These are phyloP conservation scores for Patiria pectinifera DNA, from an alignment of 53 echinoderm and acorn worm species.

Conservation along the genomic window DNA sequence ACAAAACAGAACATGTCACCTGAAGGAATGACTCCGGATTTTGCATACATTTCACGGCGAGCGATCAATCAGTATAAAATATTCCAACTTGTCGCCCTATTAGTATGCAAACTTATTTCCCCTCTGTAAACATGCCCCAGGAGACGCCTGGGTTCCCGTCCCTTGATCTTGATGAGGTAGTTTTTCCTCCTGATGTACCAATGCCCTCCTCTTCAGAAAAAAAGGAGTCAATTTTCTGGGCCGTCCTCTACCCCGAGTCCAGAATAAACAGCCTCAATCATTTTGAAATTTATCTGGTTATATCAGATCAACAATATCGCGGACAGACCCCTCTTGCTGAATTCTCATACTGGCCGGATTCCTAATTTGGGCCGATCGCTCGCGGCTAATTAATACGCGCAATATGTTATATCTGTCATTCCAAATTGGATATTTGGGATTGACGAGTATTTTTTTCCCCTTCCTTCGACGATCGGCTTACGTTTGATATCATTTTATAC, in stretches of 20 bases:
- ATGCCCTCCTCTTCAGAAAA: not conserved
- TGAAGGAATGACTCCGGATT: not conserved
- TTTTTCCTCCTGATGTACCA: not conserved
- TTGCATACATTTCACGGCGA: not conserved
- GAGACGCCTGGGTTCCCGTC: not conserved
- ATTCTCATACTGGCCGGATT: conserved; percentile 23
- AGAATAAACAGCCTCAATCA: conserved; percentile 64
- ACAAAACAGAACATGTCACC: not conserved
- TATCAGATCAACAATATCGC: conserved; percentile 54
- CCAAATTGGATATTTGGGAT: conserved; percentile 49
- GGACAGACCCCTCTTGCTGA: not conserved
- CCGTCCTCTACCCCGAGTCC: conserved; percentile 28
- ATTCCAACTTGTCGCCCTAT: not conserved
- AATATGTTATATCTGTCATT: conserved; percentile 45
- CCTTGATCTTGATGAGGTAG: not conserved
- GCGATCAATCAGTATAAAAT: not conserved
- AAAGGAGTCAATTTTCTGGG: conserved; percentile 49
- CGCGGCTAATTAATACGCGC: conserved; percentile 54
- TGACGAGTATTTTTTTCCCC: not conserved
- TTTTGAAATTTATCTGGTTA: conserved; percentile 63
- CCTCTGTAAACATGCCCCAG: not conserved
- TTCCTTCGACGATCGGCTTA: too few species aligned
- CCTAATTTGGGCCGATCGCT: conserved; percentile 36
- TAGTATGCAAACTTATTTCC: not conserved
- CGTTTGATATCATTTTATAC: too few species aligned